phyloP scores from a whole-genome alignment of 2,888 invertebrate species.

The Choreutis nemorana region DNA sequence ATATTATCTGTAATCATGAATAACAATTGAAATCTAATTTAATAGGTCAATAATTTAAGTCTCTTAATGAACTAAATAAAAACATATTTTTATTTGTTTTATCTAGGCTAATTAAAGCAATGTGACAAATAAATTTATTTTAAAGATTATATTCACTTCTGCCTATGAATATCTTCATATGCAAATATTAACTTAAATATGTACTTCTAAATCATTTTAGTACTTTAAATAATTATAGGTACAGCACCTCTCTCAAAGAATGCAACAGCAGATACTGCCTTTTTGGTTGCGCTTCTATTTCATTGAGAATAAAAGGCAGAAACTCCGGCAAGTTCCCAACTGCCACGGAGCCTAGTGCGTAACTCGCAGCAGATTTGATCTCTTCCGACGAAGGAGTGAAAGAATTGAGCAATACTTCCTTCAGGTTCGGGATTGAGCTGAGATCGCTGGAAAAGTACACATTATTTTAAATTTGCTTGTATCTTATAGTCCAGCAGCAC shows the following conservation, averaged over 20 bases:
- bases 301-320: slow-evolving; percentile 91
- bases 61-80: too few species aligned
- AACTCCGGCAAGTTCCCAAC: slow-evolving; percentile 95
- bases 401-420: slow-evolving; percentile 82
- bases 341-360: slow-evolving; percentile 94
- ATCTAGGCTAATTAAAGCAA: not conserved
- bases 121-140: too few species aligned
- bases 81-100: not conserved
- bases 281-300: slow-evolving; percentile 94
- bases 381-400: slow-evolving; percentile 94
- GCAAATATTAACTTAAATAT: too few species aligned
- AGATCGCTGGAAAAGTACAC: slow-evolving; percentile 68
- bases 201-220: too few species aligned
- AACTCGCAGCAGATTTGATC: slow-evolving; percentile 97
- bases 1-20: slow-evolving; percentile 82
- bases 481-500: too few species aligned
- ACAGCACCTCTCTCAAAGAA: slow-evolving; percentile 98
- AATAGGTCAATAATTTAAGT: too few species aligned
- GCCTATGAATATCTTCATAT: too few species aligned
- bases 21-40: too few species aligned
- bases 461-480: not conserved
- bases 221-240: too few species aligned
- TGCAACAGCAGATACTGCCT: slow-evolving; percentile 95
- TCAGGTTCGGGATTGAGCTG: slow-evolving; percentile 76
- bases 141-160: too few species aligned